Conservation (phyloP, 2,113 vertebrate species). For the Etheostoma cragini region DNA sequence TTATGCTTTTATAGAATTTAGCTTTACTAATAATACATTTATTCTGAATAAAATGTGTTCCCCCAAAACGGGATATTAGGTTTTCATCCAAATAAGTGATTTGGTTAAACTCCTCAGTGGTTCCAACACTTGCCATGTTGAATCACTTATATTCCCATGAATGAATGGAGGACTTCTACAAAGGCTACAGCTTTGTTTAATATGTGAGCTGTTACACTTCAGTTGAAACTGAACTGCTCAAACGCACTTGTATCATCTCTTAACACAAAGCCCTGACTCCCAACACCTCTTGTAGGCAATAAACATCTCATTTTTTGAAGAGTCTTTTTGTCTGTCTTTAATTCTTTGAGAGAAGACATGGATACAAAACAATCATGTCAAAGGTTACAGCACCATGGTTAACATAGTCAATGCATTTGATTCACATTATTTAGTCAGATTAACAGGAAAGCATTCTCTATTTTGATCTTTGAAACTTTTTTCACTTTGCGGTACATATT, state of each 20-base stretch:
- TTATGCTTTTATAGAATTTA: background rate
- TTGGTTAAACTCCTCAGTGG: background rate
- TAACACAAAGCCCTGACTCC: background rate
- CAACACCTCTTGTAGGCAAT: conserved; percentile 58
- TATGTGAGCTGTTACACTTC: conserved; percentile 10
- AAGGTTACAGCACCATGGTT: background rate
- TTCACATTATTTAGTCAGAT: background rate
- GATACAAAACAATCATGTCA: background rate
- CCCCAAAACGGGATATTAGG: background rate
- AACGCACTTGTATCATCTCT: conserved; percentile 31
- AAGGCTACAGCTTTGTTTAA: conserved; percentile 18
- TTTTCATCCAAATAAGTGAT: background rate
- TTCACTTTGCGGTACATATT: conserved; percentile 34
- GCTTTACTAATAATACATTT: background rate
- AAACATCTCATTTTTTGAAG: conserved; percentile 56
- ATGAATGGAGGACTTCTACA: conserved; percentile 22
- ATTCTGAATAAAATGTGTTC: background rate
- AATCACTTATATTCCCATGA: background rate
- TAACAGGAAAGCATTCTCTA: background rate
- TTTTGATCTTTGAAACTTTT: background rate
- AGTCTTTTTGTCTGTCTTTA: conserved; percentile 21
- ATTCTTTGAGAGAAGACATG: background rate
- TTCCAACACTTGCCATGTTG: background rate
- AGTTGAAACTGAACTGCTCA: conserved; percentile 31
- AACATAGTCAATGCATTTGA: too few species aligned